Evolutionary conservation across 2,797 vertebrate genomes (phyloP).

Genomic region (Sebastes matsubarae): DNA sequence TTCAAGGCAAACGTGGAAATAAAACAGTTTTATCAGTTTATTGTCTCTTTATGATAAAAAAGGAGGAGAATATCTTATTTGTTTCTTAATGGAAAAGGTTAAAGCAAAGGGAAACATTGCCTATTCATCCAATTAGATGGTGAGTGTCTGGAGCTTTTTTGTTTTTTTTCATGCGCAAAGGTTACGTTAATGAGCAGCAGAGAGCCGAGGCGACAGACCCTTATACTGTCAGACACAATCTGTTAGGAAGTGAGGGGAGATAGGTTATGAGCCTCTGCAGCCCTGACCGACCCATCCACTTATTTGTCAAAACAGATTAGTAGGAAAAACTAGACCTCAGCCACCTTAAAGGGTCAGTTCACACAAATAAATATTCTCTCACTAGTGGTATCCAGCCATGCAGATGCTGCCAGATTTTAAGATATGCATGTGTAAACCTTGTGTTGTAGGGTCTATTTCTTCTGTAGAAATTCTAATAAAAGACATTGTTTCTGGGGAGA

Average conservation of each 20-base stretch:
- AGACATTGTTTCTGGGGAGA: neutral
- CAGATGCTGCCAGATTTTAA: neutral
- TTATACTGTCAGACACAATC: conserved; percentile 20
- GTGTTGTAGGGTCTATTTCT: neutral
- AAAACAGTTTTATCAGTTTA: neutral
- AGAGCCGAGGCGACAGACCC: conserved; percentile 15
- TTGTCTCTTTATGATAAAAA: neutral
- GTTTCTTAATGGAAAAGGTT: conserved; percentile 27
- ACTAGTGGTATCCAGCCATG: neutral
- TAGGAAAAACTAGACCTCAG: neutral
- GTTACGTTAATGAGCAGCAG: conserved; percentile 54
- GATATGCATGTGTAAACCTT: neutral
- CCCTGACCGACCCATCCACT: neutral
- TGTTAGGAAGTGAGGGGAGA: neutral
- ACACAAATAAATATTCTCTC: neutral
- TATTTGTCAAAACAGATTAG: conserved; percentile 6
- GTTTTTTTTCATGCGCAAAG: conserved; percentile 28
- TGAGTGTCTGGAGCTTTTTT: neutral
- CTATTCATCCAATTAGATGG: conserved; percentile 26
- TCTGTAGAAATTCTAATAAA: neutral
- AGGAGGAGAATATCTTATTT: neutral
- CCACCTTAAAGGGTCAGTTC: neutral
- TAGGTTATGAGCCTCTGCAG: neutral
- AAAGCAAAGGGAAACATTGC: conserved; percentile 11
- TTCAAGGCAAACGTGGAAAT: neutral